Evolutionary conservation across 2,113 vertebrate genomes (phyloP), one percentile per base, ranked within the genome.

Genomic region (Cyprinodon brontotheroides): DNA sequence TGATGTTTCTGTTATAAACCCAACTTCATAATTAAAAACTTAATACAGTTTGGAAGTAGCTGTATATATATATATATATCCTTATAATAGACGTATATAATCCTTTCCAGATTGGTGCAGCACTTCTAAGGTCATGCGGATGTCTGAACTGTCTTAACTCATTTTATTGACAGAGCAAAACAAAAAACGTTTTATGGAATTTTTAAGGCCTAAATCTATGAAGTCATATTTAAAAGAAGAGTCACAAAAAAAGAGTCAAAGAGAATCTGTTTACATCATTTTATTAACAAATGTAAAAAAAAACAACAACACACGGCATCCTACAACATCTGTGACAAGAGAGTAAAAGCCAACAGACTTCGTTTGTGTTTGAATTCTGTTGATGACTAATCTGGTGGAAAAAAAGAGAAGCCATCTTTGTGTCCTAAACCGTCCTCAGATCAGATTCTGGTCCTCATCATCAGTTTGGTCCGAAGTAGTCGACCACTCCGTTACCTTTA

Each of bases 401-500:
- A 59, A 59, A 22, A 36, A 70, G 36, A 65, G 40, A 62, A 0
- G 12, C 29, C 17, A 22, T 11, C 0, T 20, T 11, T 53, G 17
- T 15, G 22, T 50, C 61, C 29, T 40, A 66, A 73, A 45, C 8
- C 0, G 61, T 47, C 29, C 48, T 36, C 60, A 53, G 20, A 14
- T 11, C 36, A 37, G 37, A 61, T 12, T 5, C 37, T 5, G 0
- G 0, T 29, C 50, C 2, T 4, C 17, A 20, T 53, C 50, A 61
- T 96, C 87, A 96, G 79, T 94, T 93, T 8, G 91, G 87, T 45
- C 96, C 95, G 1, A 98, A 93, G 84, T 92, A 94, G 81, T 98
- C 97, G 11, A 98, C 96, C 9, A 97, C 68, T 0, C 97, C 96
- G 0, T 82, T 96, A 29, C 97, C 96, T 88, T 95, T 96, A 62